phyloP scores from a whole-genome alignment of 2,797 vertebrate species.

The Meda fulgida region DNA sequence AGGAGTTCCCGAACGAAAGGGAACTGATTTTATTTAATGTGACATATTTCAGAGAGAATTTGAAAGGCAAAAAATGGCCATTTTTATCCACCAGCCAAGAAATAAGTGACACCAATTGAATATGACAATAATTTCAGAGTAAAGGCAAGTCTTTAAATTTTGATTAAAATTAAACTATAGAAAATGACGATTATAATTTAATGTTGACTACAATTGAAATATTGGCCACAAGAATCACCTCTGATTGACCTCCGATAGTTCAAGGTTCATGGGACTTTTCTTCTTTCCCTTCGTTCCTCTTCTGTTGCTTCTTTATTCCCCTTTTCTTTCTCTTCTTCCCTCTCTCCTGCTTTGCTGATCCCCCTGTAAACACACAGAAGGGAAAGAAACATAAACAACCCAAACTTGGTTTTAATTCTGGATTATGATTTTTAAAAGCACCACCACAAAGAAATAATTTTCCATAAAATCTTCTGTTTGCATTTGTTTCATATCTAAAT shows the following conservation, averaged over 20 bases:
- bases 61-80: not conserved
- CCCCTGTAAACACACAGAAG: slow-evolving; percentile 34
- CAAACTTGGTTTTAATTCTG: slow-evolving; percentile 48
- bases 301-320: not conserved
- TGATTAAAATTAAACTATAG: not conserved
- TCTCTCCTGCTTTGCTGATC: slow-evolving; percentile 6
- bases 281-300: not conserved
- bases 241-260: not conserved
- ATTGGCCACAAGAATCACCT: not conserved
- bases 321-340: slow-evolving; percentile 5
- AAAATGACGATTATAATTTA: not conserved
- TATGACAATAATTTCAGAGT: not conserved
- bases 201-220: not conserved
- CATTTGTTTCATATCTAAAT: slow-evolving; percentile 39
- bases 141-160: not conserved
- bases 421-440: slow-evolving; percentile 23
- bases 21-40: not conserved
- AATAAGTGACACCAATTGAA: not conserved
- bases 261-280: not conserved
- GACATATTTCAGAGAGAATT: not conserved
- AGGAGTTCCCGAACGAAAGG: too few species aligned
- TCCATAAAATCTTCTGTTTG: slow-evolving; percentile 27
- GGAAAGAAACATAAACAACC: slow-evolving; percentile 50
- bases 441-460: slow-evolving; percentile 46
- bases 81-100: not conserved